Percentiles rank a stretch among this genome's conserved stretches.
phyloP scores from a whole-genome alignment of 1,140 invertebrate species.

The Saxidomus purpurata region DNA sequence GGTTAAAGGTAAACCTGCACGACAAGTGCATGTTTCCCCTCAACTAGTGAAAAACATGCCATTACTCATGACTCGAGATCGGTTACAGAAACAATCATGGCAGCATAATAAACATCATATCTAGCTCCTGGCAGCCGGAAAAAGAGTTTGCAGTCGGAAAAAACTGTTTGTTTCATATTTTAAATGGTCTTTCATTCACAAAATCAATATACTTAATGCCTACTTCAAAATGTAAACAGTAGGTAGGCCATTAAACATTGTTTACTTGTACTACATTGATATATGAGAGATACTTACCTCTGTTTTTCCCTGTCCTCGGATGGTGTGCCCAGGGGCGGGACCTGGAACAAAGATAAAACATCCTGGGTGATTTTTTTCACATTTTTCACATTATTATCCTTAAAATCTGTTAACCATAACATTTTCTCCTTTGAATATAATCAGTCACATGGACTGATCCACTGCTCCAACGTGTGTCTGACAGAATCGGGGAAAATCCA shows the following conservation, averaged over 20 bases:
- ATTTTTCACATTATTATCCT: slow-evolving; percentile 44
- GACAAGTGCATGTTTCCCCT: background rate
- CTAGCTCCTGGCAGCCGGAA: background rate
- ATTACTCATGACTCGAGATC: background rate
- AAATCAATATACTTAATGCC: background rate
- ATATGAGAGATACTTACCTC: background rate
- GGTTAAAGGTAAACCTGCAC: background rate
- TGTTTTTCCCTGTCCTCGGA: background rate
- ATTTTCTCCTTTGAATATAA: slow-evolving; percentile 40
- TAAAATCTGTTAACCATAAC: slow-evolving; percentile 57
- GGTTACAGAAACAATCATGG: background rate
- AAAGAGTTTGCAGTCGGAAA: too few relatives aligned
- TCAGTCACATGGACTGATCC: slow-evolving; percentile 18
- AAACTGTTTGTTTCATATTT: background rate
- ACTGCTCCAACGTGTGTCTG: slow-evolving; percentile 4
- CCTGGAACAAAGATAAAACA: slow-evolving; percentile 58
- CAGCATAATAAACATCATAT: background rate
- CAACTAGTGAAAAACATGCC: background rate
- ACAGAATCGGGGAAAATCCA: background rate
- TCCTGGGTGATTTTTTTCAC: slow-evolving; percentile 60
- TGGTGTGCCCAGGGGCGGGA: background rate
- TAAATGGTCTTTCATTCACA: background rate
- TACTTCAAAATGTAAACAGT: background rate
- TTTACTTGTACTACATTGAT: background rate
- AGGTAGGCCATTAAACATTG: background rate